These are phyloP conservation scores for Podarcis muralis DNA, from an alignment of 2,113 vertebrate species.

Conservation along the genomic window DNA sequence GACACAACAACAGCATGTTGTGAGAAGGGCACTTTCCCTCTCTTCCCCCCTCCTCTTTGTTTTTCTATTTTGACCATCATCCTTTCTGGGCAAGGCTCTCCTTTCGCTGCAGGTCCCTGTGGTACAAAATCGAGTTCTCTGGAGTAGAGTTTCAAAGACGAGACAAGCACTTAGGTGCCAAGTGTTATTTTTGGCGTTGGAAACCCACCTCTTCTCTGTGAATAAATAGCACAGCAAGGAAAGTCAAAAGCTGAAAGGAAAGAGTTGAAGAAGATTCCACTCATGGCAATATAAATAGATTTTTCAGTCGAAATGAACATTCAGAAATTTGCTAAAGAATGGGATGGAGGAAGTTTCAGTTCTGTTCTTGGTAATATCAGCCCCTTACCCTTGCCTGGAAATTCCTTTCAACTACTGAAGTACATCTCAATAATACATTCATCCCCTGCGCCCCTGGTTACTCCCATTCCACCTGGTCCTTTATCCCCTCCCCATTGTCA, in stretches of 20 bases:
- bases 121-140: not conserved
- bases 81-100: not conserved
- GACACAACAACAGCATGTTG: not conserved
- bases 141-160: not conserved
- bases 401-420: not conserved
- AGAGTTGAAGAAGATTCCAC: not conserved
- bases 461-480: not conserved
- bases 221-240: not conserved
- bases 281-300: not conserved
- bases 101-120: not conserved
- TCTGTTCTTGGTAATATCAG: not conserved
- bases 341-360: not conserved
- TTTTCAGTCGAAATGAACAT: not conserved
- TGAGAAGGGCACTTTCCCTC: not conserved
- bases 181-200: not conserved
- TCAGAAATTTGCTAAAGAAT: slow-evolving; percentile 14
- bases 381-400: not conserved
- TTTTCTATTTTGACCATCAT: slow-evolving; percentile 3
- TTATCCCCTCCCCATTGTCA: not conserved
- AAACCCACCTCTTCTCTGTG: not conserved
- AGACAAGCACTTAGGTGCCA: not conserved
- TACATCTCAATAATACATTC: not conserved
- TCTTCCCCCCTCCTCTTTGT: not conserved
- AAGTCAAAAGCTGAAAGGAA: not conserved
- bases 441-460: not conserved